These are phyloP conservation scores for Emydocephalus ijimae DNA, from an alignment of 2,113 vertebrate genomes.

Conservation along the genomic window DNA sequence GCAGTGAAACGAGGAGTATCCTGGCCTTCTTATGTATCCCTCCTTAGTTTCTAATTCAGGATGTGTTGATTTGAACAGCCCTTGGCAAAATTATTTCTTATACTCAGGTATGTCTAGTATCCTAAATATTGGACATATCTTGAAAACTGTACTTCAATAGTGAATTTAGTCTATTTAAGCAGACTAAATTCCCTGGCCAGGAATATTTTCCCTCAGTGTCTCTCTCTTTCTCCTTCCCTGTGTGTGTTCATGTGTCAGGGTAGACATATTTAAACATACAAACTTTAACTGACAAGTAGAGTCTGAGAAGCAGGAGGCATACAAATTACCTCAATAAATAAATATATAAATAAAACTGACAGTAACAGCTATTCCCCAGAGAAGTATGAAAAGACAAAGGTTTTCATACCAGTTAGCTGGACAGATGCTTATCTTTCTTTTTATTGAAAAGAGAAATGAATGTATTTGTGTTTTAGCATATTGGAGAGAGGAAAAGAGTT, in stretches of 20 bases:
- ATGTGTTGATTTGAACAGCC: not conserved
- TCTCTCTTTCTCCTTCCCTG: slow-evolving; percentile 11
- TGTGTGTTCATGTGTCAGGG: not conserved
- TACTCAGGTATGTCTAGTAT: not conserved
- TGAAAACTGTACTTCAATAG: not conserved
- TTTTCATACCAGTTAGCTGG: not conserved
- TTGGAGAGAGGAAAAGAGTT: slow-evolving; percentile 46
- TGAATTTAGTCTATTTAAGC: slow-evolving; percentile 12
- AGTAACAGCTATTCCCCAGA: not conserved
- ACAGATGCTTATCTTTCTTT: slow-evolving; percentile 28
- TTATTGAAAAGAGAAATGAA: slow-evolving; percentile 44
- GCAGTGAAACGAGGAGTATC: not conserved
- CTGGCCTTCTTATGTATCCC: not conserved
- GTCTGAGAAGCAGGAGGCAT: not conserved
- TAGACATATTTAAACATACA: not conserved
- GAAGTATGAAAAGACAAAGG: fast-evolving
- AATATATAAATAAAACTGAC: slow-evolving; percentile 18
- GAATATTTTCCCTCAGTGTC: not conserved
- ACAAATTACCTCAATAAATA: not conserved
- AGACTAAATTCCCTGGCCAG: fast-evolving
- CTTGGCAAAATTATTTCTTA: not conserved
- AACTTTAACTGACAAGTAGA: not conserved
- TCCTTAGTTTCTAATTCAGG: not conserved
- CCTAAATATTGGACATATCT: not conserved
- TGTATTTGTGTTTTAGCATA: slow-evolving; percentile 38